Evolutionary conservation across 2,888 invertebrate species (phyloP).

Genomic region (Pheosia gnoma): DNA sequence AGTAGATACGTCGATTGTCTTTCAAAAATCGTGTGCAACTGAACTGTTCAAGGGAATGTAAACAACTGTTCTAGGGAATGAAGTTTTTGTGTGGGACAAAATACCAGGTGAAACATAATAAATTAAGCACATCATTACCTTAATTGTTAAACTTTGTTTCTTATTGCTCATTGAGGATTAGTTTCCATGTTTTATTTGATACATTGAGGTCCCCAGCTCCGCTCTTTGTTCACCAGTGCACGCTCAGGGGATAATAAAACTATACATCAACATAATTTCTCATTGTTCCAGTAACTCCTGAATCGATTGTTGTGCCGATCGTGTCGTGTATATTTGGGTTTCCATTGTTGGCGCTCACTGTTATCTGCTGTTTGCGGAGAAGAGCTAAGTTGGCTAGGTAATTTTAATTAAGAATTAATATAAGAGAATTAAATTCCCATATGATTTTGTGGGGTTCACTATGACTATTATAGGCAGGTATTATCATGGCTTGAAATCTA

Average conservation of each 20-base stretch:
- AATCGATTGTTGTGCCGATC: slow-evolving; percentile 94
- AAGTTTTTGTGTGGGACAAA: background rate
- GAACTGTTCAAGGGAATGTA: no score
- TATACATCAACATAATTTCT: slow-evolving; percentile 20
- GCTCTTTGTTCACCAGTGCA: slow-evolving; percentile 21
- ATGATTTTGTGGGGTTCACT: no score
- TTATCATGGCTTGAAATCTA: no score
- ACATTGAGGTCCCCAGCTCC: slow-evolving; percentile 16
- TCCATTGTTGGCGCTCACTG: slow-evolving; percentile 92
- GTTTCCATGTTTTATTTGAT: slow-evolving; percentile 30
- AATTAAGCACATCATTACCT: background rate
- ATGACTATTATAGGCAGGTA: no score
- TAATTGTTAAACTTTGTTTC: no score
- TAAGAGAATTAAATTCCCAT: no score
- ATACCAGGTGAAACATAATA: background rate
- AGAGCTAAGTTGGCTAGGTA: slow-evolving; percentile 91
- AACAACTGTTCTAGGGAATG: no score
- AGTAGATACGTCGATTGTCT: no score
- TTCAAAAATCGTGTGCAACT: no score
- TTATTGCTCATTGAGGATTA: slow-evolving; percentile 24
- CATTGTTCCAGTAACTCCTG: slow-evolving; percentile 90
- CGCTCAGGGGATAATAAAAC: slow-evolving; percentile 12
- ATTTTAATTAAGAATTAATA: slow-evolving; percentile 14
- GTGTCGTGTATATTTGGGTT: slow-evolving; percentile 96
- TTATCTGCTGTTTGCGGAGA: slow-evolving; percentile 93